A percentile compares a stretch with the other conserved stretches of the same genome.
Evolutionary conservation across 1,140 invertebrate species (phyloP).

Genomic region (Rhyacophila brunnea): DNA sequence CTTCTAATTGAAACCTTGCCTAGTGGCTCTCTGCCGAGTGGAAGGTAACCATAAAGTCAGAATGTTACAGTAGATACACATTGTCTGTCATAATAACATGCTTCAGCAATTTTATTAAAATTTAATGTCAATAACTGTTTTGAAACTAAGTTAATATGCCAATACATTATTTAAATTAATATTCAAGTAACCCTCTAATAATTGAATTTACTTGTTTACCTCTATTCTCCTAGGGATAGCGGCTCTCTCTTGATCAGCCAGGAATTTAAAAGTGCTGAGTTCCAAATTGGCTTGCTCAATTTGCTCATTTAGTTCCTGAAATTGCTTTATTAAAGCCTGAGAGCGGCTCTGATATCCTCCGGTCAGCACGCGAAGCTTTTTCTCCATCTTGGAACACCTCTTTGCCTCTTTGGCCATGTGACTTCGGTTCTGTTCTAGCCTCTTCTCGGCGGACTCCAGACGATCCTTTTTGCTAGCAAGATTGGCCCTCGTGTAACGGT

Average conservation of each 20-base stretch:
- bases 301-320: constrained; percentile 85
- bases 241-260: constrained; percentile 85
- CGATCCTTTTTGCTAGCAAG: constrained; percentile 94
- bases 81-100: no score
- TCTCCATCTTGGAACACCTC: constrained; percentile 95
- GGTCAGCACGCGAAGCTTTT: constrained; percentile 92
- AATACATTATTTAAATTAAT: neutral
- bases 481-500: constrained; percentile 90
- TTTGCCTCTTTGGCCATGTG: constrained; percentile 97
- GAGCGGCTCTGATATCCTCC: constrained; percentile 66
- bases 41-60: no score
- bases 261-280: constrained; percentile 87
- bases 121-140: no score
- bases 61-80: no score
- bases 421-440: constrained; percentile 87
- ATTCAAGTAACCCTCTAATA: neutral
- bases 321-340: constrained; percentile 86
- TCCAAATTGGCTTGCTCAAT: constrained; percentile 88
- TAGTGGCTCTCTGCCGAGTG: no score
- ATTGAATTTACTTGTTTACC: constrained; percentile 44
- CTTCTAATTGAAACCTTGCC: no score
- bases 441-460: constrained; percentile 89
- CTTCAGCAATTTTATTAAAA: no score
- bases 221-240: constrained; percentile 89
- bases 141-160: no score